These are phyloP conservation scores for Tyto alba DNA, from an alignment of 2,113 vertebrate species.

Conservation along the genomic window DNA sequence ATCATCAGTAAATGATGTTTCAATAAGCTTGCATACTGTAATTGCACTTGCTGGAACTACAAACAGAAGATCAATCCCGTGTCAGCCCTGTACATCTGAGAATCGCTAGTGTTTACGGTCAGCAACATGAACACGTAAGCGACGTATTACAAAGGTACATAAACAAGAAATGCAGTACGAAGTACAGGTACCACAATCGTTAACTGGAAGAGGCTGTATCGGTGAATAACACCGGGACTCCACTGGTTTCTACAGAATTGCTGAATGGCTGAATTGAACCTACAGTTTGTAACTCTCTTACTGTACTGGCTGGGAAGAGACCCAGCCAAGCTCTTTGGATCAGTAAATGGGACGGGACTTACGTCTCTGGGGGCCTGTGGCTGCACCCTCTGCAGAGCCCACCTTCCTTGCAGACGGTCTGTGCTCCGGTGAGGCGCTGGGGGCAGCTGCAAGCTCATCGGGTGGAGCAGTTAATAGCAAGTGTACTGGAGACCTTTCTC, in stretches of 20 bases:
- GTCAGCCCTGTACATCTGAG: background rate
- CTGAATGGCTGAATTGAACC: background rate
- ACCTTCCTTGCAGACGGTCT: background rate
- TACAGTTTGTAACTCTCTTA: background rate
- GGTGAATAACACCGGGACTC: background rate
- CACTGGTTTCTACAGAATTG: background rate
- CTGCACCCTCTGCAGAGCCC: background rate
- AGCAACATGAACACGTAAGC: background rate
- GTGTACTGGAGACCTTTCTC: slow-evolving; percentile 76
- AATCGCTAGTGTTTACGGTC: background rate
- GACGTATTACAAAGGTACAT: accelerated
- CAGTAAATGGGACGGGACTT: background rate
- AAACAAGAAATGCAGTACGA: background rate
- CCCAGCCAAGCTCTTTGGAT: background rate
- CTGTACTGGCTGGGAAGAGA: background rate
- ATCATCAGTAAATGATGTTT: background rate
- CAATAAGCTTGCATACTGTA: background rate
- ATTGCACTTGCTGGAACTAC: background rate
- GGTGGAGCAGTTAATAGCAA: slow-evolving; percentile 72
- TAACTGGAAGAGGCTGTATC: too few relatives aligned
- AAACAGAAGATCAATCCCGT: background rate
- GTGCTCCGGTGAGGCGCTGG: background rate
- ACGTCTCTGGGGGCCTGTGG: background rate
- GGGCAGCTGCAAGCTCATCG: background rate
- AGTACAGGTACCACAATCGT: background rate